Conservation (phyloP, 2,888 invertebrate species). For the Sceliomorpha sp. region DNA sequence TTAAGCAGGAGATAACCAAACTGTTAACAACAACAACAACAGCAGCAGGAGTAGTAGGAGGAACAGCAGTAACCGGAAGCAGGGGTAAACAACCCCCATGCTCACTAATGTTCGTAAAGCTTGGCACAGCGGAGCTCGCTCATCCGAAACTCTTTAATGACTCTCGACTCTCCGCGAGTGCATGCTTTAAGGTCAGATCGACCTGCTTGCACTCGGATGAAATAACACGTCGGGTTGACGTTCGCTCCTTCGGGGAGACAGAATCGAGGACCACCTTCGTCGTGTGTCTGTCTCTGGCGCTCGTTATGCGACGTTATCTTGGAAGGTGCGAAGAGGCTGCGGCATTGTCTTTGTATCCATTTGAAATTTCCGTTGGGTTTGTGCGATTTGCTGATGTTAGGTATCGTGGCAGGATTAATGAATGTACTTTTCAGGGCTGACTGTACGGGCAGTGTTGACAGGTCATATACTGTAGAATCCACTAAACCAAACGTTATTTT, state of each 20-base stretch:
- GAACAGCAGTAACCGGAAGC: not conserved
- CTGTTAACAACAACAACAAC: slow-evolving; percentile 43
- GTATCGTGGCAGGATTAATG: no score
- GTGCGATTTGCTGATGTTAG: no score
- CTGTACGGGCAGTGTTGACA: no score
- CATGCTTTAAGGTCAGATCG: slow-evolving; percentile 34
- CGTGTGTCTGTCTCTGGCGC: no score
- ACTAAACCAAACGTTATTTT: no score
- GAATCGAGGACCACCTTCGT: no score
- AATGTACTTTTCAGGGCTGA: no score
- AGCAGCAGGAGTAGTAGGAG: slow-evolving; percentile 3
- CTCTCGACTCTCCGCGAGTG: slow-evolving; percentile 42
- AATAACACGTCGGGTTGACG: slow-evolving; percentile 34
- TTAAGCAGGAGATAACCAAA: slow-evolving; percentile 74
- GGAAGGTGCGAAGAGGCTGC: no score
- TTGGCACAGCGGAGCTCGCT: slow-evolving; percentile 52
- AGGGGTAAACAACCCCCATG: slow-evolving; percentile 25
- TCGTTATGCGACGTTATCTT: slow-evolving; percentile 25
- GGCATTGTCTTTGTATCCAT: no score
- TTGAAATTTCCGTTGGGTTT: no score
- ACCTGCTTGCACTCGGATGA: slow-evolving; percentile 6
- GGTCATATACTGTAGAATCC: no score
- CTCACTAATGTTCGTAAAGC: slow-evolving; percentile 48
- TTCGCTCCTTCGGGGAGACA: slow-evolving; percentile 12
- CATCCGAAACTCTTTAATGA: slow-evolving; percentile 65